phyloP scores from a whole-genome alignment of 2,888 invertebrate genomes.

The Ceriagrion tenellum region DNA sequence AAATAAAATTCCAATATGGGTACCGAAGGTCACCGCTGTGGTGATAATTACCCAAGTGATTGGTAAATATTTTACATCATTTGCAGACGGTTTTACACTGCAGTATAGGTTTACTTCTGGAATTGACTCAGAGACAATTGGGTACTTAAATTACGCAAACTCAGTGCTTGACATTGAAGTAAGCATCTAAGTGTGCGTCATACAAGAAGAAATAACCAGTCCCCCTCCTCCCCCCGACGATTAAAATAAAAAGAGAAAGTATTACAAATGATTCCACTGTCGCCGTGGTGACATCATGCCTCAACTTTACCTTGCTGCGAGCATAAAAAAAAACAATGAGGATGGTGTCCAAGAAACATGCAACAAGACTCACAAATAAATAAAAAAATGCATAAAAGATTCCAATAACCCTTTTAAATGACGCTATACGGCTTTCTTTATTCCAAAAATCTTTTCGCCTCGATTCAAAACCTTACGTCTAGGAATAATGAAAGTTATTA shows the following conservation, averaged over 20 bases:
- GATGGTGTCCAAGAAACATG: background rate
- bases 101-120: background rate
- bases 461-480: too few species aligned
- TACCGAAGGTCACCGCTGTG: too few species aligned
- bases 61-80: too few species aligned
- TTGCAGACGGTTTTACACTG: too few species aligned
- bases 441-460: too few species aligned
- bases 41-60: too few species aligned
- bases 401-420: background rate
- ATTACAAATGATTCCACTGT: constrained; percentile 2
- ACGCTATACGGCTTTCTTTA: background rate
- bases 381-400: background rate
- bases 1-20: too few species aligned
- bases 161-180: background rate
- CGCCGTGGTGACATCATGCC: background rate
- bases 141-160: background rate
- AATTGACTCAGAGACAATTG: background rate
- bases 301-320: background rate
- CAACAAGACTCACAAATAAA: background rate
- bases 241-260: background rate
- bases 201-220: background rate
- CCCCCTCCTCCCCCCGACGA: background rate
- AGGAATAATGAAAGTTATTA: too few species aligned
- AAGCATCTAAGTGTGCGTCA: background rate
- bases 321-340: background rate